Conservation (phyloP, 2,888 invertebrate species). For the Cotesia congregata region DNA sequence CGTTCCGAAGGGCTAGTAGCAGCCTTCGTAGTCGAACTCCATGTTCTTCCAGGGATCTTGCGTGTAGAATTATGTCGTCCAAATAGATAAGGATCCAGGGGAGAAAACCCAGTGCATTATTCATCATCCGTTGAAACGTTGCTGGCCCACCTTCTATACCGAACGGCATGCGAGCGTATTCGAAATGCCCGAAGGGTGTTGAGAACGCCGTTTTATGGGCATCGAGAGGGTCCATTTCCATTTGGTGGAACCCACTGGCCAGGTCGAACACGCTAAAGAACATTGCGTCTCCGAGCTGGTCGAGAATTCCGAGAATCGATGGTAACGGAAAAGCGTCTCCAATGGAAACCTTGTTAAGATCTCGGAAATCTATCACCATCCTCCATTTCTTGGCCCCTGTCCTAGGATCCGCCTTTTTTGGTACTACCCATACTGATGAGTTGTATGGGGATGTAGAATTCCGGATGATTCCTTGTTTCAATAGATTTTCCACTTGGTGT, state of each 20-base stretch:
- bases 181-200: neutral
- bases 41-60: neutral
- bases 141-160: neutral
- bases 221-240: neutral
- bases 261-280: too few species aligned
- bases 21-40: neutral
- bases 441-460: too few species aligned
- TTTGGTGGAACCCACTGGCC: neutral
- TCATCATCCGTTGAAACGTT: neutral
- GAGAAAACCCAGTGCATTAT: too few species aligned
- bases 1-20: neutral
- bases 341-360: too few species aligned
- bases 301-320: too few species aligned
- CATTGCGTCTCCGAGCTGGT: too few species aligned
- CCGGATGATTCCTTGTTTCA: neutral
- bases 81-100: neutral
- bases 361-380: too few species aligned
- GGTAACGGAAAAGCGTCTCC: too few species aligned
- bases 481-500: neutral
- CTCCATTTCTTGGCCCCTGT: too few species aligned
- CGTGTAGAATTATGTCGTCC: neutral
- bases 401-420: too few species aligned
- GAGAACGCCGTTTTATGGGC: conserved; percentile 9
- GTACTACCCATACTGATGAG: too few species aligned
- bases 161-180: neutral